Conservation (phyloP, 64 coral and sea anemone genomes). For the Pachyseris speciosa region DNA sequence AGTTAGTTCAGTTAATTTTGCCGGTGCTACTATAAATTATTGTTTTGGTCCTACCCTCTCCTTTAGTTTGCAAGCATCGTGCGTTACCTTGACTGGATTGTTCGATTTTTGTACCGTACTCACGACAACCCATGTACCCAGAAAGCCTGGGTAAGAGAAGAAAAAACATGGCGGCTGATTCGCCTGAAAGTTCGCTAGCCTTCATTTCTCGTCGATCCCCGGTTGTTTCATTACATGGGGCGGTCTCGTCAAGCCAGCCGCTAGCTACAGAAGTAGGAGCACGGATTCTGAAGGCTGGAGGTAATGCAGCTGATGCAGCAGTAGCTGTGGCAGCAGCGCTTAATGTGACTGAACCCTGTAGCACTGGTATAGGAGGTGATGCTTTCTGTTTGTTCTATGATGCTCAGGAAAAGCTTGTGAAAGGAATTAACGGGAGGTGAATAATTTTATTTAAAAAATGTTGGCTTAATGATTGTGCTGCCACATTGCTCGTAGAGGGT, state of each 20-base stretch:
- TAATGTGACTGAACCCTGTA: conserved; percentile 91
- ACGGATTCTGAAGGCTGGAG: conserved; percentile 79
- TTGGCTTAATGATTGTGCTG: too few species aligned
- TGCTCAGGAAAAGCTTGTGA: conserved; percentile 74
- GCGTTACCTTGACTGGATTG: too few species aligned
- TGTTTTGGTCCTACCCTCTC: too few species aligned
- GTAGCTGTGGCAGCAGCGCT: conserved; percentile 89
- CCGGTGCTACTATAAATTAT: too few species aligned
- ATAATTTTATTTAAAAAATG: background rate
- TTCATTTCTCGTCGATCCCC: conserved; percentile 95
- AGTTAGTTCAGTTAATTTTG: too few species aligned
- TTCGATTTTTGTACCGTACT: too few species aligned
- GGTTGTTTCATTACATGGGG: conserved; percentile 83
- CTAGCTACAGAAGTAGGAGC: conserved; percentile 86
- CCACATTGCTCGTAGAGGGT: too few species aligned
- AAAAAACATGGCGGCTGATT: conserved; percentile 1
- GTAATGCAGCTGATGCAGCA: conserved; percentile 98
- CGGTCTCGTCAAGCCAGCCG: conserved; percentile 84
- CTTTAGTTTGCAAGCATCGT: too few species aligned
- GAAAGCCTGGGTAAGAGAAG: background rate
- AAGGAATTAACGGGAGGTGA: conserved; percentile 96
- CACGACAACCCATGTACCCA: too few species aligned
- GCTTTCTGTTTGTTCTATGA: conserved; percentile 96
- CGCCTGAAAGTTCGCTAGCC: background rate
- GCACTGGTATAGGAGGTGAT: conserved; percentile 96